Evolutionary conservation across 2,797 vertebrate species (phyloP), one percentile per base, ranked within the genome.

Genomic region (Pachyuromys duprasi): DNA sequence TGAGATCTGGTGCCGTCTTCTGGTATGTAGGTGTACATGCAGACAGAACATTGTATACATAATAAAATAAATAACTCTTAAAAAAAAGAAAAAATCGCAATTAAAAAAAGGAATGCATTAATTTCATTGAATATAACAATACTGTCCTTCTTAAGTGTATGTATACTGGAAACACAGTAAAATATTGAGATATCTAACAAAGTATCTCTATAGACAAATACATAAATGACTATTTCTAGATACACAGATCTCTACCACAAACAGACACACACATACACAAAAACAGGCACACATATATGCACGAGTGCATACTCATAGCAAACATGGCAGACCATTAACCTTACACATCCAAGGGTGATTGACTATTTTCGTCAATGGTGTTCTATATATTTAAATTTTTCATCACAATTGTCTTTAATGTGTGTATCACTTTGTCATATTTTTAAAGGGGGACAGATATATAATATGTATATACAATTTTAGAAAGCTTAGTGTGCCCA

Each of bases 131-230:
- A 70, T 36, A 67, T 89, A 95, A 83, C 1, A 31, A n/a, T 42
- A 65, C 14, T 93, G 31, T 79, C 67, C 26, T 22, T 89, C 49
- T 53, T 17, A 28, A 15, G 91, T 39, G 12, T 24, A 62, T 39
- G 18, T 24, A 62, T 78, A 9, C 36, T 93, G 22, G 57, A 95
- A 89, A 87, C 80, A 31, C 36, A 95, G 2, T 80, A 39, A 92
- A 90, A 49, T 79, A 39, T 13, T 92, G 11, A 87, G 60, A 89
- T 89, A 53, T 55, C 74, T 53, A 91, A 84, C 33, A 95, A 95
- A 97, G 60, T 83, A 94, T 39, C 79, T 95, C 55, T 87, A 33
- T 57, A 7, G 74, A 72, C n/a, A 95, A 13, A 69, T 17, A 76
- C 8, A 92, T 65, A 20, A 8, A n/a, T 86, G 90, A 24, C 70